Evolutionary conservation across 2,888 invertebrate genomes (phyloP), one percentile per base, ranked within the genome.

Genomic region (Synergus japonicus): DNA sequence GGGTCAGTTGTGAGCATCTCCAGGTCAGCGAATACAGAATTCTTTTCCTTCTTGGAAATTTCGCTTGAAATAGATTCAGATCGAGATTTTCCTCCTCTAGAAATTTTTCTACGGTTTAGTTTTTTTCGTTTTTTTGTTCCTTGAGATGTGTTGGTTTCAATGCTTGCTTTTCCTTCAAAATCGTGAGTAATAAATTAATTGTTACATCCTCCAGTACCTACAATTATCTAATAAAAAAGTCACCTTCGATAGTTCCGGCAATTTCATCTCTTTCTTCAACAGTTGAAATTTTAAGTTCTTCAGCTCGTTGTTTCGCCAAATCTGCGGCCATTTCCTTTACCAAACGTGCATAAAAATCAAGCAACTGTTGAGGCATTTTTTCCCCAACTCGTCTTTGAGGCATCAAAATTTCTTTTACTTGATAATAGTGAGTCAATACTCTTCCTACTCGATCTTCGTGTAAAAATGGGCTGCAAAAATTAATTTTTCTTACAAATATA

Each of bases 381-480:
- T 90, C 88, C 0, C 92, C 92, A 1, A 91, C 87, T 78, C 83
- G 80, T 80, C 92, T 87, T 18, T 87, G 87, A 0, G 93, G 93
- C 76, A 93, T 85, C 15, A 92, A 89, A 66, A 93, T 85, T 64
- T 92, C 90, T 13, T 91, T 87, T 10, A 87, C 85, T 76, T 88
- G 87, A 83, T 93, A 92, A 84, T 92, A 92, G 78, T 90, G 88
- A 76, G 88, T 83, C 41, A 93, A 81, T 2, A 90, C 80, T 29
- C 90, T 87, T 37, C 90, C 85, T 22, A 92, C 83, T 44, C 84
- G 85, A 67, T 92, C 90, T 83, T 93, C 93, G 13, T 88, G 83
- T 49, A 89, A 82, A 54, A 89, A 87, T 58, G 86, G 82, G 15
- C 93, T 93, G 79, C n/a, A 85, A 85, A 77, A 63, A 29, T 13